Evolutionary conservation across 2,797 vertebrate species (phyloP), one percentile per base, ranked within the genome.

Genomic region (Buphagus erythrorhynchus): DNA sequence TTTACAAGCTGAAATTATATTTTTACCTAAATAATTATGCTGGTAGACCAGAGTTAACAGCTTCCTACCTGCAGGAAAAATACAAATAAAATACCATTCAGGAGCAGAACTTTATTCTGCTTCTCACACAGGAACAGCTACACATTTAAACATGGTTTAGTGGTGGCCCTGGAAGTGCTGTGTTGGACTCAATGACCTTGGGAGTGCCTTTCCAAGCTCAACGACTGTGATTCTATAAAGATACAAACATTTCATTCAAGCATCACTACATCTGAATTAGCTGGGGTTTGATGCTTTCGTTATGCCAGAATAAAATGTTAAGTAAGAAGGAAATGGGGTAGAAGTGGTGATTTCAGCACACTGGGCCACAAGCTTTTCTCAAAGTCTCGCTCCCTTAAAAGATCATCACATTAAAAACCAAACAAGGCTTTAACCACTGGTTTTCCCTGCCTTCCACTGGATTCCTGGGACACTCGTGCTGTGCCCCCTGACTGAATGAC

Each of bases 171-270:
- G 26, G 62, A 62, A 11, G 26, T 24, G 69, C 55, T 75, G 77
- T 40, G 31, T 0, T 49, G 48, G 33, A 49, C 8, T 26, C 0
- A 0, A 31, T 9, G 35, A 13, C 13, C 54, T 13, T 8, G 3
- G 3, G 19, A 43, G 10, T 17, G 17, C 14, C 45, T 17, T 61
- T 55, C 46, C 61, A 73, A 38, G 10, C 54, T 25, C 77, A 82
- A 0, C 6, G 35, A 21, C 28, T 46, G 26, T 38, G 59, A 26
- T 38, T 61, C 18, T 4, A 17, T 14, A 17, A 61, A 91, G 36
- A 52, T 3, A 79, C 4, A 42, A 55, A 57, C 49, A 16, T 25
- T 55, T 63, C 8, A 14, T 13, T 76, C n/a, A 36, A 35, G 7
- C 31, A 22, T 5, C 36, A 8, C 33, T 17, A 2, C 5, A 40